phyloP scores from a whole-genome alignment of 2,113 vertebrate species.

The Tyto alba region DNA sequence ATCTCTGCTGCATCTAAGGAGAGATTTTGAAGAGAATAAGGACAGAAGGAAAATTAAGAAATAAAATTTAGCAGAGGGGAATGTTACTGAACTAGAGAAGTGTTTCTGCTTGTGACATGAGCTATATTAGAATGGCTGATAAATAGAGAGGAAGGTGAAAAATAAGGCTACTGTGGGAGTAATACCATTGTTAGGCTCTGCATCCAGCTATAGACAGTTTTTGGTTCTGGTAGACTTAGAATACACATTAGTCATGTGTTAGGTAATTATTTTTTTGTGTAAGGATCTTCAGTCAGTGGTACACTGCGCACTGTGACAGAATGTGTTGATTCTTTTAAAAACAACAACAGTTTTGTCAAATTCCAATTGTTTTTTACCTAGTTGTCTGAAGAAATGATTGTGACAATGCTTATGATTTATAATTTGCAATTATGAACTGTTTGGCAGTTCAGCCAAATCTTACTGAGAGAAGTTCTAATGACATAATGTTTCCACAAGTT shows the following conservation, averaged over 20 bases:
- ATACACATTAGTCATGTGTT: neutral
- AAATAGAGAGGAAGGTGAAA: neutral
- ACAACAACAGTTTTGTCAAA: neutral
- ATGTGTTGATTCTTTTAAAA: neutral
- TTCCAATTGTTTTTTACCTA: neutral
- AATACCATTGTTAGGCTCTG: neutral
- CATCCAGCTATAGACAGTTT: neutral
- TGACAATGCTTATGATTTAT: neutral
- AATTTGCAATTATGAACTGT: neutral
- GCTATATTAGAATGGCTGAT: neutral
- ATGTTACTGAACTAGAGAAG: neutral
- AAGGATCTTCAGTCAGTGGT: neutral
- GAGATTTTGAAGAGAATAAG: neutral
- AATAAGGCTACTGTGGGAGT: neutral
- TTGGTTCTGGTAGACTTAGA: neutral
- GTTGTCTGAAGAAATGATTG: neutral
- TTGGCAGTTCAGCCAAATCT: neutral
- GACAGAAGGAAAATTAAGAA: neutral
- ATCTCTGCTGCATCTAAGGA: neutral
- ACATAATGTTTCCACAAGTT: neutral
- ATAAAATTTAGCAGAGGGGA: neutral
- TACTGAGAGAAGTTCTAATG: neutral
- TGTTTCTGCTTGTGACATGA: neutral
- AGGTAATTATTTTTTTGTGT: neutral
- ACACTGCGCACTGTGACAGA: neutral